Evolutionary conservation across 2,113 vertebrate genomes (phyloP).

Genomic region (Syngnathoides biaculeatus): DNA sequence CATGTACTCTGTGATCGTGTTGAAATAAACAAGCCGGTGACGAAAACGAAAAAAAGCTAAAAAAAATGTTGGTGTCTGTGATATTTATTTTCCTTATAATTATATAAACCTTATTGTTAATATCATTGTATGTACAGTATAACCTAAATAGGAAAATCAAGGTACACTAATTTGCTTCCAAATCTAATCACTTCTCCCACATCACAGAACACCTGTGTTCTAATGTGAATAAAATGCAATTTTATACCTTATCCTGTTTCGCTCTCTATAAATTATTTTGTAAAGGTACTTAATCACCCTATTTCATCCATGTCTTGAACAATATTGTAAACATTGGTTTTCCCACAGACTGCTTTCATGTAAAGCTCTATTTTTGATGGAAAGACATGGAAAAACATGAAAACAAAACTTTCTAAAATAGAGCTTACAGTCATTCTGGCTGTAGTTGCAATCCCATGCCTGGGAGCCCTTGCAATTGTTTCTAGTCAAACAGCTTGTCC

Average conservation of each 20-base stretch:
- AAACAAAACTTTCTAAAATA: no score
- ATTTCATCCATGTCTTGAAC: not conserved
- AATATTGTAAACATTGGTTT: not conserved
- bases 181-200: conserved; percentile 22
- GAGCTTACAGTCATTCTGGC: no score
- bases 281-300: not conserved
- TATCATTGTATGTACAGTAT: conserved; percentile 23
- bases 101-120: conserved; percentile 33
- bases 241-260: conserved; percentile 11
- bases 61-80: conserved; percentile 16
- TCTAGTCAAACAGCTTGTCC: no score
- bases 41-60: not conserved
- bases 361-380: no score
- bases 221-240: conserved; percentile 45
- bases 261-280: not conserved
- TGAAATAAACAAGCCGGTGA: not conserved
- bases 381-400: no score
- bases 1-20: not conserved
- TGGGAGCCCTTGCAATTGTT: no score
- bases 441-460: no score
- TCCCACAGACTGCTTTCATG: not conserved
- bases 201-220: conserved; percentile 29
- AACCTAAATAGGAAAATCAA: conserved; percentile 31
- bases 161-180: conserved; percentile 13
- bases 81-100: conserved; percentile 57